A percentile compares a stretch with the other conserved stretches of the same genome.
These are phyloP conservation scores for Lota lota DNA, from an alignment of 2,113 vertebrate species.

Conservation along the genomic window DNA sequence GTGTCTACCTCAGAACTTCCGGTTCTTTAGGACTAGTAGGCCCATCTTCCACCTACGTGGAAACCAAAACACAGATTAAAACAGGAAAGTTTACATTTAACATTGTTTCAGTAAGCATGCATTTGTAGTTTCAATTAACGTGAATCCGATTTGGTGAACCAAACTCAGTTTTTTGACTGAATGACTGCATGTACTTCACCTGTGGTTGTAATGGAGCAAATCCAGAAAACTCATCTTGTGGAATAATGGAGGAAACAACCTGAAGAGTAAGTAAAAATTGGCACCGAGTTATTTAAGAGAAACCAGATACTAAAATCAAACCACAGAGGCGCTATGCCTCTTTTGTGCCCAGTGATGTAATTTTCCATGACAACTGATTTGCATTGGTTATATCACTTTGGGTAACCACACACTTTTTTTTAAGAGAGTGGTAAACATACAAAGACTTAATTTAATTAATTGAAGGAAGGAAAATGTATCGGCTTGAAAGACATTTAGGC, in stretches of 20 bases:
- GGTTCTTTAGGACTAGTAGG: slow-evolving; percentile 81
- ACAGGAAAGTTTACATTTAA: background rate
- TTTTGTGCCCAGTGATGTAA: background rate
- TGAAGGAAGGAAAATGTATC: too few relatives aligned
- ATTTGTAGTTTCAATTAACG: background rate
- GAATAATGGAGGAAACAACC: slow-evolving; percentile 84
- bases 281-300: background rate
- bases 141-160: background rate
- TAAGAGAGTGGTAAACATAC: too few relatives aligned
- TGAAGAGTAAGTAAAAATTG: background rate
- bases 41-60: slow-evolving; percentile 64
- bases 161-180: background rate
- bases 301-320: background rate
- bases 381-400: background rate
- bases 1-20: slow-evolving; percentile 84
- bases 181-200: slow-evolving; percentile 61
- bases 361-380: too few relatives aligned
- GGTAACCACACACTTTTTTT: background rate
- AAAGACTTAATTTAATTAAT: too few relatives aligned
- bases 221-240: slow-evolving; percentile 88
- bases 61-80: slow-evolving; percentile 20
- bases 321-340: too few relatives aligned
- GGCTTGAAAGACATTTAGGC: too few relatives aligned
- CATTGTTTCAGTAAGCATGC: background rate
- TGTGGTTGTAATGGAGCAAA: slow-evolving; percentile 94